phyloP scores from a whole-genome alignment of 2,888 invertebrate genomes.

The Eulithis prunata region DNA sequence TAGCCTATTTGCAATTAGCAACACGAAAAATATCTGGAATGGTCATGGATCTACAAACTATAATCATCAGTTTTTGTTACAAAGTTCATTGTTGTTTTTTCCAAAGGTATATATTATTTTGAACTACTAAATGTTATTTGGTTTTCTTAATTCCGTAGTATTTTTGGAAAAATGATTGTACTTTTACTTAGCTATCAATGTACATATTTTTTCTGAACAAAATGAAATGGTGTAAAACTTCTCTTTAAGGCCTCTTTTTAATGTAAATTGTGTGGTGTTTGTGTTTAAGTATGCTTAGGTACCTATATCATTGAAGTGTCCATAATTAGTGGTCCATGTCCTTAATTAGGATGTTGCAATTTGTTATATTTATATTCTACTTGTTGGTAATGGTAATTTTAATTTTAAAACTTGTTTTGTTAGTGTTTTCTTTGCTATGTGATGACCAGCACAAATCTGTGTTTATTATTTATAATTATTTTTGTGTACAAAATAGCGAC shows the following conservation, averaged over 20 bases:
- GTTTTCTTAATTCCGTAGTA: too few relatives aligned
- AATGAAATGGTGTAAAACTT: background rate
- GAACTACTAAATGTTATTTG: too few relatives aligned
- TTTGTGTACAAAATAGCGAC: too few relatives aligned
- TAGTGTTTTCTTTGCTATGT: background rate
- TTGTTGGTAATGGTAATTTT: slow-evolving; percentile 2
- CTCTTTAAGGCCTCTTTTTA: background rate
- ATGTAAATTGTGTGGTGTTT: background rate
- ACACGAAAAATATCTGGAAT: too few relatives aligned
- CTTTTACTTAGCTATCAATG: too few relatives aligned
- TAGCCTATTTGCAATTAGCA: too few relatives aligned
- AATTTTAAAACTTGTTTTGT: background rate
- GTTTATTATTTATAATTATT: background rate
- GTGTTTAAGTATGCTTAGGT: background rate
- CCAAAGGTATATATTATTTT: too few relatives aligned
- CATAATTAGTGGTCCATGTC: background rate
- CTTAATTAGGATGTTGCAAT: background rate
- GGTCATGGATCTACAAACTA: too few relatives aligned
- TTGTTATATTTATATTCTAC: background rate
- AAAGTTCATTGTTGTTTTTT: too few relatives aligned
- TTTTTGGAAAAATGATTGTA: too few relatives aligned
- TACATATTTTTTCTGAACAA: background rate
- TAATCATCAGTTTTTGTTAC: too few relatives aligned
- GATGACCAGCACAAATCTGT: background rate
- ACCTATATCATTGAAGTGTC: background rate